Conservation (phyloP, 1,140 invertebrate genomes). For the Bombus pyrosoma region DNA sequence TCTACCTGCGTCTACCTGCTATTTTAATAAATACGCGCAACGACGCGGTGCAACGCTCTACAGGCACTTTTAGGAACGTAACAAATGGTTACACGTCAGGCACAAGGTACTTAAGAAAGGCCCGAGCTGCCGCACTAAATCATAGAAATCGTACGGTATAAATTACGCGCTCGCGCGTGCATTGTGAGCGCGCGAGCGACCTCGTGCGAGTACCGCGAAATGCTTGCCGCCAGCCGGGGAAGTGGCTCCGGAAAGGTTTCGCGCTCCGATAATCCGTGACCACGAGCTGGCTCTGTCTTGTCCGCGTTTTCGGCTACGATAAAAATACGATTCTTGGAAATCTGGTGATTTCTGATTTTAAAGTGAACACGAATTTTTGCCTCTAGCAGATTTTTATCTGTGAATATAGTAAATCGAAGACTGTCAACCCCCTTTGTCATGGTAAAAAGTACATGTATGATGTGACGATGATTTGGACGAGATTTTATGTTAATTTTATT, state of each 20-base stretch:
- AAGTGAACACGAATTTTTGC: neutral
- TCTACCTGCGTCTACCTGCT: constrained; percentile 51
- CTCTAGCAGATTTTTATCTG: neutral
- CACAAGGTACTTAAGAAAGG: constrained; percentile 56
- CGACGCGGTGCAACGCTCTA: constrained; percentile 47
- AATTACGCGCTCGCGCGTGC: constrained; percentile 41
- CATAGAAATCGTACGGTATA: constrained; percentile 57
- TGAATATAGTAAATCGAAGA: too few relatives aligned
- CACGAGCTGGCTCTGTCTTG: neutral
- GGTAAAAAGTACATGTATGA: too few relatives aligned
- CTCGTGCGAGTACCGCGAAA: neutral
- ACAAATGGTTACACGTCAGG: constrained; percentile 57
- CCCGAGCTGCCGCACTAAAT: constrained; percentile 54
- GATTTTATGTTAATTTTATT: too few relatives aligned
- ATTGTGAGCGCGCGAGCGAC: constrained; percentile 15
- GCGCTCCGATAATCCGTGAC: neutral
- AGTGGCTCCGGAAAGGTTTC: neutral
- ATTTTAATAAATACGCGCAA: constrained; percentile 56
- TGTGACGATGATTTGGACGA: too few relatives aligned
- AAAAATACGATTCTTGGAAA: neutral
- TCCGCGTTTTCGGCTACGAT: neutral
- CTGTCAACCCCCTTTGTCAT: too few relatives aligned
- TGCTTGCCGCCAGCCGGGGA: neutral
- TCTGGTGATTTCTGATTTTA: neutral
- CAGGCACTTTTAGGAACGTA: constrained; percentile 52